Evolutionary conservation across 2,888 invertebrate species (phyloP), one percentile per base, ranked within the genome.

Genomic region (Antitype chi): DNA sequence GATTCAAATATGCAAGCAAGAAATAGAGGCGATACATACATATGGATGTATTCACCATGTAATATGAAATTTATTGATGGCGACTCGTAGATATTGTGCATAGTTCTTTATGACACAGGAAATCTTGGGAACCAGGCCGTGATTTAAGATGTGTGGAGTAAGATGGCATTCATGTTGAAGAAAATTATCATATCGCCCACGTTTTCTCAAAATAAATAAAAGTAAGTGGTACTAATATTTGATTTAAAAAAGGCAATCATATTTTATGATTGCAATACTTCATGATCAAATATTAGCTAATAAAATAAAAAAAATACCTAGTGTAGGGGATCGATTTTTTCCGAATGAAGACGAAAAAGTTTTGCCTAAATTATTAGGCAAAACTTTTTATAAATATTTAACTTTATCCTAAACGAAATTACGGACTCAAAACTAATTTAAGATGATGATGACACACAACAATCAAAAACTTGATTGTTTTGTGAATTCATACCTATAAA

Each of bases 1-100:
- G 80, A 92, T 92, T 91, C 89, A 92, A 85, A 89, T 90, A 91
- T 91, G 89, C 90, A 82, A 86, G 73, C 82, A 76, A 86, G 88
- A 82, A 87, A 87, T 90, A 87, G 86, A 87, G 84, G 59, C 28
- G 78, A 66, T 84, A 82, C 80, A 88, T 90, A 86, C 88, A 89
- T 86, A 90, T 79, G 82, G 85, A 80, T 84, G 77, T 67, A 76
- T 68, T 70, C 68, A 78, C 64, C 59, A 76, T 68, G 84, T 81
- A 80, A 84, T 87, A 84, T 74, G 74, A 76, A 81, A 85, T 87
- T 87, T 87, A 85, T 85, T 84, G 87, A 85, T 75, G 55, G 43
- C 53, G 47, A 60, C 70, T 74, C 74, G 55, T 71, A 80, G 81
- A 87, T 87, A 87, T 85, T 85, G 87, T 87, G 70, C 69, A 70